These are phyloP conservation scores for Andrena marginata DNA, from an alignment of 2,888 invertebrate species.

Conservation along the genomic window DNA sequence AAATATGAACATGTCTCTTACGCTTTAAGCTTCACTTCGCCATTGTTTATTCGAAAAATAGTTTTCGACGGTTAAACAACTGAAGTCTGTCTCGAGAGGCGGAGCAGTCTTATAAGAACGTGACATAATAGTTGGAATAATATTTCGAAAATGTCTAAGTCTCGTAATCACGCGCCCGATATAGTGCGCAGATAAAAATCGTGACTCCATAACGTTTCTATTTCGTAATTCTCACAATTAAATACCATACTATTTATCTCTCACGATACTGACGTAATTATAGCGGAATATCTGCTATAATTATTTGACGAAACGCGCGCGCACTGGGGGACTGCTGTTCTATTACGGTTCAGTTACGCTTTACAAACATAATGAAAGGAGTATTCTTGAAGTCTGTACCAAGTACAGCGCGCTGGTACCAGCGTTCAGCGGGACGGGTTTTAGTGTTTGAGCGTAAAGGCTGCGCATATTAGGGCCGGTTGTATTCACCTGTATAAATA, in stretches of 20 bases:
- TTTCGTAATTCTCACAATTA: constrained; percentile 29
- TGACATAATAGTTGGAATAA: not conserved
- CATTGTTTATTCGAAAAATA: too few relatives aligned
- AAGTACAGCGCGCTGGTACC: constrained; percentile 1
- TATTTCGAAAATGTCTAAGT: not conserved
- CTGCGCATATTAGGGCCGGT: constrained; percentile 47
- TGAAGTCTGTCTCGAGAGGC: too few relatives aligned
- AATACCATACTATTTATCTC: constrained; percentile 1
- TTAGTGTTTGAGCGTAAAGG: constrained; percentile 27
- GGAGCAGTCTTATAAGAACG: not conserved
- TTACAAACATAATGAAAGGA: constrained; percentile 32
- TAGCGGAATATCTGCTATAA: not conserved
- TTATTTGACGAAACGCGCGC: constrained; percentile 29
- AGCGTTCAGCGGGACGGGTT: constrained; percentile 6
- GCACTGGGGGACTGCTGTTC: constrained; percentile 13
- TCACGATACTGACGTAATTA: constrained; percentile 22
- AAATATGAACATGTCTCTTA: too few relatives aligned
- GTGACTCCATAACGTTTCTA: not conserved
- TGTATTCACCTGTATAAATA: constrained; percentile 63
- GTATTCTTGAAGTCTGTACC: constrained; percentile 20
- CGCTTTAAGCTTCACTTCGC: too few relatives aligned
- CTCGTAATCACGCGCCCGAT: not conserved
- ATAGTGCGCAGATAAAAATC: constrained; percentile 1
- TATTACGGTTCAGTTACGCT: constrained; percentile 48
- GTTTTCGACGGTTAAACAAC: too few relatives aligned